These are phyloP conservation scores for Tubiluchus corallicola DNA, from an alignment of 2,888 invertebrate genomes.

Conservation along the genomic window DNA sequence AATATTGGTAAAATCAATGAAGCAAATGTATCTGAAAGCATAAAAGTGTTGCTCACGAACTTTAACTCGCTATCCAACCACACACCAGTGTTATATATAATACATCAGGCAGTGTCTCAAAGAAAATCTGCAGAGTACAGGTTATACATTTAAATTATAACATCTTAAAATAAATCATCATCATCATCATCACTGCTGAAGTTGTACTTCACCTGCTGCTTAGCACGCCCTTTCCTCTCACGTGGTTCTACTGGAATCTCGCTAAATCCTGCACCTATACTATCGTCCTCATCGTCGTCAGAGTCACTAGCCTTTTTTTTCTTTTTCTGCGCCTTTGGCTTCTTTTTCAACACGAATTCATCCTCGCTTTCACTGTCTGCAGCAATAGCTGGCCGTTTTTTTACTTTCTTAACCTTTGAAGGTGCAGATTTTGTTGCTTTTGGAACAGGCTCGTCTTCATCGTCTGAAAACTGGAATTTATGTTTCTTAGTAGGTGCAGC, in stretches of 20 bases:
- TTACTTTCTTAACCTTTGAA: slow-evolving; percentile 14
- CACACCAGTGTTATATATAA: too few species aligned
- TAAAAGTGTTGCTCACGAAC: too few species aligned
- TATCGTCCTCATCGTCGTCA: slow-evolving; percentile 6
- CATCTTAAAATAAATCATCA: too few species aligned
- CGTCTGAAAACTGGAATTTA: too few species aligned
- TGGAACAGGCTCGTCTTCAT: slow-evolving; percentile 13
- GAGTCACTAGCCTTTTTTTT: slow-evolving; percentile 10
- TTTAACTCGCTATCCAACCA: too few species aligned
- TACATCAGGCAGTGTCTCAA: too few species aligned
- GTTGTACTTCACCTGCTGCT: slow-evolving; percentile 34
- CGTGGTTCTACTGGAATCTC: slow-evolving; percentile 17
- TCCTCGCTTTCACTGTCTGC: slow-evolving; percentile 12
- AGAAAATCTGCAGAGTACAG: too few species aligned
- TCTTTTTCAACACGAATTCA: slow-evolving; percentile 15
- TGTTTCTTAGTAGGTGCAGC: too few species aligned
- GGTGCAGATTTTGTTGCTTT: slow-evolving; percentile 10
- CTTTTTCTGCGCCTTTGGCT: slow-evolving; percentile 13
- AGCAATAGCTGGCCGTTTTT: slow-evolving; percentile 11
- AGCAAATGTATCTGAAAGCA: too few species aligned
- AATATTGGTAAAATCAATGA: too few species aligned
- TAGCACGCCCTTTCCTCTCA: slow-evolving; percentile 33
- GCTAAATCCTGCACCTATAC: not conserved
- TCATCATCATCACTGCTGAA: slow-evolving; percentile 25
- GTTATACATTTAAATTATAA: too few species aligned